Base-by-base conservation (phyloP, 1,140 invertebrate genomes). In the Mizuhopecten yessoensis region DNA sequence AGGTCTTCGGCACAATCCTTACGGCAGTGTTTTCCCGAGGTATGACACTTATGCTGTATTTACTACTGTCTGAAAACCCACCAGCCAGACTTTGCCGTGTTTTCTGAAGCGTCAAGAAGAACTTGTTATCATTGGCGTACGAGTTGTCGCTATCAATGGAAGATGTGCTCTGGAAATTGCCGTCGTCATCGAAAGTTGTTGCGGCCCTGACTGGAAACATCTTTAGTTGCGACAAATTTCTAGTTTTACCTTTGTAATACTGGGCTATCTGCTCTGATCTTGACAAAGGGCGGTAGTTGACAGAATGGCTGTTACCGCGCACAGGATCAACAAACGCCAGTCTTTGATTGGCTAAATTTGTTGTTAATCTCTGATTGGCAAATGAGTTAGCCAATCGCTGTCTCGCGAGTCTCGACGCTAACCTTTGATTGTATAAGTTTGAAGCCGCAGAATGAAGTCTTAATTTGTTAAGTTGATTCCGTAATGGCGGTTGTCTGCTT, bases 311-410 rank as follows among this genome's bases (percentile, higher is more conserved):
- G 57, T 75, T 75, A 13, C 57, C 57, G 23, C 57, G 57, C 2
- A 75, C n/a, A 3, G 57, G 57, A 75, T 75, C 57, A 23, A 75
- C 15, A n/a, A 75, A 75, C 0, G 57, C 57, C 1, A 75, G 57
- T 75, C 57, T 75, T 29, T 75, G 57, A 29, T 29, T 75, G 57
- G 57, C 57, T n/a, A 75, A n/a, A 75, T 75, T 75, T 75, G 57
- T n/a, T 29, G n/a, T 75, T 29, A 75, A 75, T 75, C 57, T 75
- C 23, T 29, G 57, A 75, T 75, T 75, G 57, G 57, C n/a, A 17
- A 75, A 11, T n/a, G 57, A 75, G 23, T n/a, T n/a, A 75, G 57
- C 57, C 57, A 75, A 75, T 75, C 57, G 57, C n/a, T 75, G 57
- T 13, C 57, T 75, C 0, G 23, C n/a, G n/a, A 75, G 11, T 75